Evolutionary conservation across 2,113 vertebrate genomes (phyloP), one percentile per base, ranked within the genome.

Genomic region (Nycticebus coucang): DNA sequence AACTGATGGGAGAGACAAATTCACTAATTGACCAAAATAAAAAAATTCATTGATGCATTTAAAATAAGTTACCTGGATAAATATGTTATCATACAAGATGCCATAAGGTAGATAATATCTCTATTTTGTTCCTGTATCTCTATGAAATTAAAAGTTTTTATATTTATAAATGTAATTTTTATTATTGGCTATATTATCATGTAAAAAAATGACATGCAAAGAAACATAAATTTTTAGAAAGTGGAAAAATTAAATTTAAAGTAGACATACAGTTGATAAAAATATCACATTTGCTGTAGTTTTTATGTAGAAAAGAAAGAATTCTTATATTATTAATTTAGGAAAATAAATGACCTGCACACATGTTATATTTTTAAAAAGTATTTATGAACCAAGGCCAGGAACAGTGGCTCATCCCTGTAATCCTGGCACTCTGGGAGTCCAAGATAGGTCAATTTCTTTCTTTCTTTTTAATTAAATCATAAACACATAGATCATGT

Each of bases 1-100:
- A 72, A 97, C 10, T 95, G 81, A 97, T 96, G 62, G 59, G n/a
- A 94, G 87, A 97, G 41, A 93, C 19, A 96, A 95, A 91, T 53
- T 79, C 92, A 95, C 69, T 98, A 91, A 97, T 81, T 96, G 71
- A 79, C 5, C 96, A 95, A 96, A 92, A 45, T 98, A 96, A 95
- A 96, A 92, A 45, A 98, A 35, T 9, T 80, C 96, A 88, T 35
- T 82, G 24, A 28, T 95, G 13, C 64, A 81, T 96, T 95, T 93
- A 90, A 68, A 97, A 75, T 30, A 93, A 93, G 82, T 96, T 15
- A 88, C 21, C 21, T 93, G 87, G 55, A 35, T 98, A 98, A 89
- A 2, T 95, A 91, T 60, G 85, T 79, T 89, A 96, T 87, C 0
- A 0, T 64, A 80, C 78, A 79, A n/a, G 68, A n/a, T 84, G 26